Base-by-base conservation (phyloP, 2,797 vertebrate genomes). In the Florisuga fusca region DNA sequence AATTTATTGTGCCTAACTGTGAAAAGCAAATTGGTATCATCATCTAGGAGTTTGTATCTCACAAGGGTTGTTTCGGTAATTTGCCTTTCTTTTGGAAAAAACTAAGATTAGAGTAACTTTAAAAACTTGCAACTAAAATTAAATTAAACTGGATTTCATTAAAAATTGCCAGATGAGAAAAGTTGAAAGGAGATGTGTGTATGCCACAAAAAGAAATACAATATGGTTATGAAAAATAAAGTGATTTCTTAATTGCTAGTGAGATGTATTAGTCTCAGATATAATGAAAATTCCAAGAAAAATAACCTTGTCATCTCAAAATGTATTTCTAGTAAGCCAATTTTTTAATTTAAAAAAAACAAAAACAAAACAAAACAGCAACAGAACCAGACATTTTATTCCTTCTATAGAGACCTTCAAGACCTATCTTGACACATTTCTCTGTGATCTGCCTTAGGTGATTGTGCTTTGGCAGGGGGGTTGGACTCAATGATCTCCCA, bases 1-100 rank as follows among this genome's bases (percentile, higher is more conserved):
- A 76, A 94, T 85, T 93, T 93, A 89, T 54, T 88, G 64, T 80
- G 51, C 22, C 84, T 92, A 84, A 86, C 89, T 63, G 59, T 67
- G 78, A 95, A 95, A 94, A 92, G 66, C 81, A 96, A 96, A 96
- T 41, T 86, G 93, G 43, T 81, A 78, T 50, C 85, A 85, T 91
- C 82, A 90, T 72, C 87, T 61, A 80, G 38, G 82, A 88, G 61
- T 48, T 29, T 53, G 45, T 34, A 74, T 46, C 43, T 89, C 74
- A 88, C 48, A 92, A 72, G 36, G 33, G 29, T 18, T 80, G 43
- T 31, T 90, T 89, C 67, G 64, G 50, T 93, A 93, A 89, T 93
- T 93, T 89, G 48, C 50, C 27, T 76, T 83, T 71, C 72, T 88
- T 94, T 64, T 77, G 51, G 51, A 75, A 95, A 91, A 50, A 71